Evolutionary conservation across 2,113 vertebrate species (phyloP).

Genomic region (Hyperoodon ampullatus): DNA sequence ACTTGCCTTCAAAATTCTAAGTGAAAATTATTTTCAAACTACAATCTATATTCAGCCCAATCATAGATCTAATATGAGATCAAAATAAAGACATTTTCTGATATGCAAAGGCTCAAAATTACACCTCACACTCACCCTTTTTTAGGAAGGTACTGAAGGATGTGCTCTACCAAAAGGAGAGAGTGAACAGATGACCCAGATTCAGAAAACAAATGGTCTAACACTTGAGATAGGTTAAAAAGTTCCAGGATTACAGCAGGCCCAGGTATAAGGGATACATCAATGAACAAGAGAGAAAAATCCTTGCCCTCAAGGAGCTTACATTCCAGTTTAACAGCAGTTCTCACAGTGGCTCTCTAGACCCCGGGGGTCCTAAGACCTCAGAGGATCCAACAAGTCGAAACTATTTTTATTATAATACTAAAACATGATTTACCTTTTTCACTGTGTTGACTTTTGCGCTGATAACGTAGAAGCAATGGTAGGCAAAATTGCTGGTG

Average conservation of each 20-base stretch:
- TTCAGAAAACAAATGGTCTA: neutral
- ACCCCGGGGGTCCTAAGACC: neutral
- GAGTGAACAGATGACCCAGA: neutral
- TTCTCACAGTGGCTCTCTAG: neutral
- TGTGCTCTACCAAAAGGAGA: neutral
- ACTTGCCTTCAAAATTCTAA: neutral
- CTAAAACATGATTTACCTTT: constrained; percentile 23
- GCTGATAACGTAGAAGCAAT: neutral
- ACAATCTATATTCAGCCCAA: constrained; percentile 23
- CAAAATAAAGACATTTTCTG: constrained; percentile 39
- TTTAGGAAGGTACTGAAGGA: neutral
- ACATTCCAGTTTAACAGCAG: neutral
- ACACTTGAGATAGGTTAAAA: neutral
- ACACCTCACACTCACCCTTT: neutral
- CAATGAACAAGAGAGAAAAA: neutral
- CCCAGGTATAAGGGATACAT: neutral
- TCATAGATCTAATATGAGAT: neutral
- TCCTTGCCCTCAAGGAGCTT: neutral
- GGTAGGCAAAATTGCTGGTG: neutral
- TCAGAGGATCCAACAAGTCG: neutral
- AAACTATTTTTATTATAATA: constrained; percentile 22
- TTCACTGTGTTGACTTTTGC: neutral
- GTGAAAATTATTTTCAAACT: constrained; percentile 40
- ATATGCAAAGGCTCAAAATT: constrained; percentile 21
- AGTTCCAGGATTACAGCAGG: neutral